phyloP scores from a whole-genome alignment of 1,140 invertebrate genomes.

The Plectus sambesii region DNA sequence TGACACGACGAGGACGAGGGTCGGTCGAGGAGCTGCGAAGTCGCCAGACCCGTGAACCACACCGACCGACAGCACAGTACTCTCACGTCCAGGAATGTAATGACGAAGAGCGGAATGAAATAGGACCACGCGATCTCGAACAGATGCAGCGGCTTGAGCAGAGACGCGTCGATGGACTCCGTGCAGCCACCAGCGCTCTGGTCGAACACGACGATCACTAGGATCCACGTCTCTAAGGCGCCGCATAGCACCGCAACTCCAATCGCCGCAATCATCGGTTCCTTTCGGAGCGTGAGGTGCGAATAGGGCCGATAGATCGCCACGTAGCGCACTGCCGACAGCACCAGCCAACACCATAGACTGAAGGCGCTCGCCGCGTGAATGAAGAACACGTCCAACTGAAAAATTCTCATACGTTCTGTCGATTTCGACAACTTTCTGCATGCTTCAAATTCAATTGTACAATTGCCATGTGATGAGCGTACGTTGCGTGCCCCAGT shows the following conservation, averaged over 20 bases:
- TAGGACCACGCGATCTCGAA: conserved; percentile 35
- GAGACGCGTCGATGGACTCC: conserved; percentile 21
- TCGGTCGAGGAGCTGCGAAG: conserved; percentile 18
- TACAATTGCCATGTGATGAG: conserved; percentile 1
- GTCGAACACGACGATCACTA: conserved; percentile 16
- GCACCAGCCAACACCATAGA: conserved; percentile 30
- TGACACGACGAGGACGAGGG: background rate
- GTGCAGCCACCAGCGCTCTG: conserved; percentile 18
- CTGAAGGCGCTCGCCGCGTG: conserved; percentile 24
- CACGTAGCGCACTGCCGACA: conserved; percentile 24
- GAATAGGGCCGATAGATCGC: conserved; percentile 26
- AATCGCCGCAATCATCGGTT: conserved; percentile 23
- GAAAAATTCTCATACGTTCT: conserved; percentile 9
- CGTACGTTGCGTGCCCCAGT: too few species aligned
- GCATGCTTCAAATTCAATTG: background rate
- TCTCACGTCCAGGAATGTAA: conserved; percentile 31
- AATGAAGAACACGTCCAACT: conserved; percentile 28
- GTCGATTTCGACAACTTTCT: background rate
- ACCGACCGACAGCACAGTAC: conserved; percentile 21
- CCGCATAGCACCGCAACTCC: conserved; percentile 17
- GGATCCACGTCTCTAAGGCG: conserved; percentile 30
- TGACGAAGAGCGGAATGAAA: conserved; percentile 33
- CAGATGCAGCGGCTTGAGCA: conserved; percentile 28
- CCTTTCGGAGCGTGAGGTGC: conserved; percentile 25
- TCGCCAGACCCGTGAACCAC: conserved; percentile 9